Evolutionary conservation across 2,113 vertebrate genomes (phyloP).

Genomic region (Chloebia gouldiae): DNA sequence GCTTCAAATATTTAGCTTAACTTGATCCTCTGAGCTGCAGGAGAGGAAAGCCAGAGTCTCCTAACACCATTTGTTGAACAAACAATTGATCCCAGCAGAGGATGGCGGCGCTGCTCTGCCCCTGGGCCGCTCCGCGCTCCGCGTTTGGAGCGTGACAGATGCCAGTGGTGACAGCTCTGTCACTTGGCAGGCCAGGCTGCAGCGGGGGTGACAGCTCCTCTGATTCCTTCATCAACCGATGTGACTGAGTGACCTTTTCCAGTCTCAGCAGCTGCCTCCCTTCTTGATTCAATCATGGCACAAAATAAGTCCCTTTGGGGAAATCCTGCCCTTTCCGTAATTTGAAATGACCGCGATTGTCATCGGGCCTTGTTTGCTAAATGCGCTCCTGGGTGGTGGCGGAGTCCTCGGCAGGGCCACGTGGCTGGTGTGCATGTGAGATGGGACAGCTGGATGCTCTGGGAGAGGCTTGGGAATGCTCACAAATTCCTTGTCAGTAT

Average conservation of each 20-base stretch:
- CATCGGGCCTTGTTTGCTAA: conserved; percentile 16
- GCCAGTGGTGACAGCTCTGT: conserved; percentile 66
- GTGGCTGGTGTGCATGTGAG: rapidly evolving
- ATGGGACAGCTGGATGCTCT: background rate
- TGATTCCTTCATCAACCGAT: conserved; percentile 71
- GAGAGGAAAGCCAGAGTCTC: conserved; percentile 39
- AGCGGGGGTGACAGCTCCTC: conserved; percentile 75
- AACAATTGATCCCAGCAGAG: conserved; percentile 41
- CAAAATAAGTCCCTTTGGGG: conserved; percentile 57
- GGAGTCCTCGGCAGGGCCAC: rapidly evolving
- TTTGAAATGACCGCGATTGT: conserved; percentile 67
- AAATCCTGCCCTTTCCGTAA: conserved; percentile 49
- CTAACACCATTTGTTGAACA: conserved; percentile 32
- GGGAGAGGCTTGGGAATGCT: background rate
- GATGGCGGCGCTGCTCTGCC: background rate
- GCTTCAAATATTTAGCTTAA: conserved; percentile 70
- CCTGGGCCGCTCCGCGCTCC: background rate
- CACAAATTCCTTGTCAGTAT: background rate
- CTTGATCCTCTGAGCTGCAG: conserved; percentile 34
- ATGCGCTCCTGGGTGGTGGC: background rate
- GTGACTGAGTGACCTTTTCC: conserved; percentile 78
- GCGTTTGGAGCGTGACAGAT: background rate
- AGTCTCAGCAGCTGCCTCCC: conserved; percentile 65
- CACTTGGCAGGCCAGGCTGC: conserved; percentile 57
- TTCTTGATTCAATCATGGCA: conserved; percentile 72